phyloP scores from a whole-genome alignment of 1,140 invertebrate species.

The Drosophila rufa region DNA sequence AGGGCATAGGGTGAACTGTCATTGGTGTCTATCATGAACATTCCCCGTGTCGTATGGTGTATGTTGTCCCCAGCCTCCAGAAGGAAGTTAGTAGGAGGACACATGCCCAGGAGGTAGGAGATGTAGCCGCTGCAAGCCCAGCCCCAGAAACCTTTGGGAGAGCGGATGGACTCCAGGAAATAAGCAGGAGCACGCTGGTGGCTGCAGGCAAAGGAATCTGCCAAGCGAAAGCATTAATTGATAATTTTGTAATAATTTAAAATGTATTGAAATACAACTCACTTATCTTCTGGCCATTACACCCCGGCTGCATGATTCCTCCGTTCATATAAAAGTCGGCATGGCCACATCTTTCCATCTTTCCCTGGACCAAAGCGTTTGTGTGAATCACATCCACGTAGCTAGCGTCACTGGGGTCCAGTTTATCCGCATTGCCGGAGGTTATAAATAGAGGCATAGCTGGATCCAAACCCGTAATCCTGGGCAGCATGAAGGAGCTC shows the following conservation, averaged over 20 bases:
- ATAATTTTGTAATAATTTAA: accelerated
- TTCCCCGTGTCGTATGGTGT: constrained; percentile 62
- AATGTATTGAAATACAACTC: not conserved
- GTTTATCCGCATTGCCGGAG: constrained; percentile 86
- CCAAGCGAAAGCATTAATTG: not conserved
- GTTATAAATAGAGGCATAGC: constrained; percentile 89
- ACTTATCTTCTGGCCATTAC: constrained; percentile 61
- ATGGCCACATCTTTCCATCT: constrained; percentile 88
- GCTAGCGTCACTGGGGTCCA: constrained; percentile 89
- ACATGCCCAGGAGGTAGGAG: constrained; percentile 87
- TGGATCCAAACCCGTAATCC: constrained; percentile 90
- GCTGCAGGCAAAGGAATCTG: constrained; percentile 86
- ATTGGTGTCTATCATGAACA: constrained; percentile 80
- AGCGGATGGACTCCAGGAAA: constrained; percentile 90
- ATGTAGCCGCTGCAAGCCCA: constrained; percentile 88
- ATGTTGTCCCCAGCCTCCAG: constrained; percentile 79
- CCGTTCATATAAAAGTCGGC: constrained; percentile 92
- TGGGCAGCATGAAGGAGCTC: constrained; percentile 86
- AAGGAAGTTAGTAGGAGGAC: constrained; percentile 80
- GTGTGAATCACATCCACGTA: constrained; percentile 92
- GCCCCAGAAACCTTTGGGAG: constrained; percentile 88
- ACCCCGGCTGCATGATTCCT: constrained; percentile 89
- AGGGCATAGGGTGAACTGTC: constrained; percentile 77
- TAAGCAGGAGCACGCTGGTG: constrained; percentile 89
- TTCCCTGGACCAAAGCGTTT: constrained; percentile 89